These are phyloP conservation scores for Aselliscus stoliczkanus DNA, from an alignment of 2,797 vertebrate genomes.

Conservation along the genomic window DNA sequence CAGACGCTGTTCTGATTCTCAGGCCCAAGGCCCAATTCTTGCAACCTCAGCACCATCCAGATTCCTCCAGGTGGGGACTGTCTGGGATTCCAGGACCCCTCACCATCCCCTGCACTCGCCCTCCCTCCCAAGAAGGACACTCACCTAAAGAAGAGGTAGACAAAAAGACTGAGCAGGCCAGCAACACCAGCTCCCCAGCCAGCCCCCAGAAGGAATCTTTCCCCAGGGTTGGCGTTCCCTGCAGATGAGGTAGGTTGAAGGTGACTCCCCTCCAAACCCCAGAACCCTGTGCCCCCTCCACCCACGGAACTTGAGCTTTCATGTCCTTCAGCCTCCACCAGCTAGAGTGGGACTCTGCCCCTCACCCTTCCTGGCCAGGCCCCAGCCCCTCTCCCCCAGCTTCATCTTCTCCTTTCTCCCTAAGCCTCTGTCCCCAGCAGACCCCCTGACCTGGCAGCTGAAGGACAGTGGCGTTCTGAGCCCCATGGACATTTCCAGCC, in stretches of 20 bases:
- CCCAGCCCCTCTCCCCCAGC: fast-evolving
- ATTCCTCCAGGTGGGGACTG: too few relatives aligned
- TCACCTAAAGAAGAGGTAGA: background rate
- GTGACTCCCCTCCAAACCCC: background rate
- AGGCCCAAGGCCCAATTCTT: background rate
- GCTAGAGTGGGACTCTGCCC: too few relatives aligned
- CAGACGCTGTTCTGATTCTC: background rate
- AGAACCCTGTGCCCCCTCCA: too few relatives aligned
- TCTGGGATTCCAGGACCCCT: background rate
- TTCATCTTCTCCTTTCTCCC: background rate
- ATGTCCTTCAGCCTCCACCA: too few relatives aligned
- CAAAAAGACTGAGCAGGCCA: background rate
- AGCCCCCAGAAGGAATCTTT: background rate
- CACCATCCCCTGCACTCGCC: fast-evolving
- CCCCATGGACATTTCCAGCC: background rate
- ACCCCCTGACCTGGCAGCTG: background rate
- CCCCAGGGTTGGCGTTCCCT: background rate
- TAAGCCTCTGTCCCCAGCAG: fast-evolving
- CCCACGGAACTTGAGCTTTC: too few relatives aligned
- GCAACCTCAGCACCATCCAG: fast-evolving
- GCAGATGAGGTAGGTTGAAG: background rate
- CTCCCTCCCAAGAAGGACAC: fast-evolving
- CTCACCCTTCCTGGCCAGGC: background rate
- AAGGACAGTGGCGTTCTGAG: background rate
- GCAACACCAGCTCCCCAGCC: background rate